Percentiles rank a stretch among this genome's conserved stretches.
Evolutionary conservation across 2,113 vertebrate genomes (phyloP).

Genomic region (Dolichotis patagonum): DNA sequence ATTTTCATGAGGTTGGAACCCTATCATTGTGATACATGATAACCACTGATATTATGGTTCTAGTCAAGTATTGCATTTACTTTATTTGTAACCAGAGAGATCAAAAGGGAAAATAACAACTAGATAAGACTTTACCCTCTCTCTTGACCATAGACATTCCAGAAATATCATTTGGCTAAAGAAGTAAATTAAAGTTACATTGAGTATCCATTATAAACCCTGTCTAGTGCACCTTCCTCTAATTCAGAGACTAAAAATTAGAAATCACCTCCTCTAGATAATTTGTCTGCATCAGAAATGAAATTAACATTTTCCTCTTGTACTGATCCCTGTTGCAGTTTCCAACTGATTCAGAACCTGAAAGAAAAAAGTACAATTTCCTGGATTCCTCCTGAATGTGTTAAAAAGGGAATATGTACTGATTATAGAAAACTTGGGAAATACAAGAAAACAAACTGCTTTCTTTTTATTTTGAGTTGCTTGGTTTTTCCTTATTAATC

Average conservation of each 20-base stretch:
- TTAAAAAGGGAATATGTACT: neutral
- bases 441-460: neutral
- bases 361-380: neutral
- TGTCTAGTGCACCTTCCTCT: neutral
- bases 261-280: neutral
- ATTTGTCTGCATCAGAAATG: neutral
- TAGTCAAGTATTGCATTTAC: neutral
- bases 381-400: neutral
- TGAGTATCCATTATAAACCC: neutral
- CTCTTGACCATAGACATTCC: neutral
- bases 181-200: neutral
- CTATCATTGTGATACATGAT: neutral
- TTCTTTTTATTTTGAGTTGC: neutral
- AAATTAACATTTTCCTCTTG: neutral
- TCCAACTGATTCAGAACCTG: neutral
- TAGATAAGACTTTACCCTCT: neutral
- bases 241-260: neutral
- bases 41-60: fast-evolving
- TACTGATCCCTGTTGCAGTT: neutral
- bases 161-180: neutral
- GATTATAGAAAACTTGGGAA: neutral
- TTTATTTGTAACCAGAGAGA: neutral
- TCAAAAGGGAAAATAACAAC: neutral
- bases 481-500: neutral
- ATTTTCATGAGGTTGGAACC: neutral